Conservation (phyloP, 2,113 vertebrate species). For the Xiphophorus maculatus region DNA sequence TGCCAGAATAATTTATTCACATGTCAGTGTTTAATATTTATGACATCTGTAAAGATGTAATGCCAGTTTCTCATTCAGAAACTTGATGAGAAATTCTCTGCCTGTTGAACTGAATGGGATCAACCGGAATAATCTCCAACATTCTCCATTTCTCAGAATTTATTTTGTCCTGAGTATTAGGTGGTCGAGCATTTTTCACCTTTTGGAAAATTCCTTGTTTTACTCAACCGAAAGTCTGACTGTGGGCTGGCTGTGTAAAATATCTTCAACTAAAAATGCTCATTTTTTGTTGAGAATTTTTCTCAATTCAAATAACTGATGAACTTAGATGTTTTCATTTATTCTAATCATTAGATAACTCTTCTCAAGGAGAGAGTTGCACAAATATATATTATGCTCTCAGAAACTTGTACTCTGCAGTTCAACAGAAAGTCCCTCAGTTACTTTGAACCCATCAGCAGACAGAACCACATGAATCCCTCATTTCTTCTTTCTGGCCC, state of each 20-base stretch:
- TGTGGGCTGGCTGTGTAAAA: background rate
- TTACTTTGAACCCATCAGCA: conserved; percentile 60
- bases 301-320: background rate
- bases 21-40: background rate
- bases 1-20: background rate
- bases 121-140: too few species aligned
- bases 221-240: background rate
- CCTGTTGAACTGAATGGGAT: too few species aligned
- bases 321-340: background rate
- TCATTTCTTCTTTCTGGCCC: conserved; percentile 38
- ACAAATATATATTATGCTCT: conserved; percentile 35
- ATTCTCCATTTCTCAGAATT: too few species aligned
- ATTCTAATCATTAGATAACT: background rate
- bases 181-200: too few species aligned
- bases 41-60: background rate
- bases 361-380: conserved; percentile 9
- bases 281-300: background rate
- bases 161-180: too few species aligned
- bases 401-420: conserved; percentile 11
- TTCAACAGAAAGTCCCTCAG: conserved; percentile 31
- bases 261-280: background rate
- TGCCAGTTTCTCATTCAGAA: too few species aligned
- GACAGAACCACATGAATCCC: conserved; percentile 38
- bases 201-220: too few species aligned
- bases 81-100: too few species aligned